Conservation (phyloP, 2,888 invertebrate species). For the Hetaerina titia region DNA sequence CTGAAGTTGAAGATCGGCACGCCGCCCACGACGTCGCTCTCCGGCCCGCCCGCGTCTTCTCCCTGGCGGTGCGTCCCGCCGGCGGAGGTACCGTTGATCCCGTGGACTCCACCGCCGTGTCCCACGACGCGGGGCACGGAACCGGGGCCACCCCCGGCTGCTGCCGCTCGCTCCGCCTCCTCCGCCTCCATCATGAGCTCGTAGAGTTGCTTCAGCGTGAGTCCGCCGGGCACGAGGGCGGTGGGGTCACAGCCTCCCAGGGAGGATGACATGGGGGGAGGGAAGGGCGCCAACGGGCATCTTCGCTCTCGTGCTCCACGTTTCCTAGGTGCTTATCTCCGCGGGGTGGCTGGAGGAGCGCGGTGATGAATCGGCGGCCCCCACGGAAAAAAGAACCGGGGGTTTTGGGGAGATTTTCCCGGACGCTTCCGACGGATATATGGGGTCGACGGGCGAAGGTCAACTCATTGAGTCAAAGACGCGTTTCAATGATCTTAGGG, state of each 20-base stretch:
- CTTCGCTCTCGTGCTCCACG: neutral
- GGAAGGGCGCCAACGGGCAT: neutral
- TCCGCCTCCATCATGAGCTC: slow-evolving; percentile 71
- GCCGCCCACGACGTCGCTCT: slow-evolving; percentile 31
- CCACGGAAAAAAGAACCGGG: too few species aligned
- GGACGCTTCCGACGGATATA: too few species aligned
- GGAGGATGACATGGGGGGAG: slow-evolving; percentile 29
- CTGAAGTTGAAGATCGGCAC: slow-evolving; percentile 46
- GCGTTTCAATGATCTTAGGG: too few species aligned
- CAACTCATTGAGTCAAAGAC: too few species aligned
- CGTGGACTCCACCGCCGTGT: neutral
- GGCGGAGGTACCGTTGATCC: neutral
- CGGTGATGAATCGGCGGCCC: neutral
- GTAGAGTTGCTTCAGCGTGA: slow-evolving; percentile 73
- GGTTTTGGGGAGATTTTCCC: neutral
- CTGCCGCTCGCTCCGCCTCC: slow-evolving; percentile 71
- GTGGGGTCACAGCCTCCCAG: slow-evolving; percentile 48
- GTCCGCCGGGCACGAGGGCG: slow-evolving; percentile 71
- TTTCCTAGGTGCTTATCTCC: neutral
- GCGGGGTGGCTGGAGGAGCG: neutral
- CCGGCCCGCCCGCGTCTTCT: neutral
- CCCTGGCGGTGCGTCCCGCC: neutral
- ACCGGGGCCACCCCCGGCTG: slow-evolving; percentile 67
- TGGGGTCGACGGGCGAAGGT: too few species aligned
- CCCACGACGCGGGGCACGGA: neutral